Evolutionary conservation across 2,888 invertebrate genomes (phyloP), one percentile per base, ranked within the genome.

Genomic region (Drosophila multiciliata): DNA sequence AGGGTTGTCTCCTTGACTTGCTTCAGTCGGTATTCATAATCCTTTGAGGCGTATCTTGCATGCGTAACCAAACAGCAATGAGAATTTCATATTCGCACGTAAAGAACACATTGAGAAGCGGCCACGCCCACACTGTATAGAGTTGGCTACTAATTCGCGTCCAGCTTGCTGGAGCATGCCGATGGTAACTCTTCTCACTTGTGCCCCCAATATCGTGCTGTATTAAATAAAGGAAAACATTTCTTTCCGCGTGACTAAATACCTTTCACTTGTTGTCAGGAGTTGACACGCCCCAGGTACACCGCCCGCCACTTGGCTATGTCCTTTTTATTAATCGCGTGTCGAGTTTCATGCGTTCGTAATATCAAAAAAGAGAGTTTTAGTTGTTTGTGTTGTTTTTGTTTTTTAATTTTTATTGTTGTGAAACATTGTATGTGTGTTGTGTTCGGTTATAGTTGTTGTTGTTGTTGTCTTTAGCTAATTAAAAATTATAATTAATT

Each of bases 401-500:
- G 3, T 42, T 40, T 29, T 48, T 49, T 49, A 29, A 29, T 6
- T 29, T 29, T 29, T 29, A 29, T 45, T 80, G 58, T 67, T 71
- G 65, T 67, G 35, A 23, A 70, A 52, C 53, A 66, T 69, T 80
- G 79, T 78, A 68, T 72, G 26, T 38, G 40, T 57, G 26, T 74
- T 68, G 73, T 73, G 48, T 79, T 54, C 58, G 69, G 57, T 32
- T 58, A 12, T 52, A 60, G 59, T 55, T 68, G 68, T 61, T 73
- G 68, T 61, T 73, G 68, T 55, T 60, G 35, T 29, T 73, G 73
- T 40, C 38, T 45, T 59, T 36, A 67, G 68, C 89, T 86, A 86
- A 86, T 86, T 86, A 86, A 86, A 86, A 86, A 88, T 86, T 86
- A 86, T 86, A 86, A 89, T 90, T 90, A 86, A 86, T 90, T 90